Percentiles rank a stretch among this genome's conserved stretches.
Conservation (phyloP, 1,140 invertebrate genomes). For the Drosophila tsacasi region DNA sequence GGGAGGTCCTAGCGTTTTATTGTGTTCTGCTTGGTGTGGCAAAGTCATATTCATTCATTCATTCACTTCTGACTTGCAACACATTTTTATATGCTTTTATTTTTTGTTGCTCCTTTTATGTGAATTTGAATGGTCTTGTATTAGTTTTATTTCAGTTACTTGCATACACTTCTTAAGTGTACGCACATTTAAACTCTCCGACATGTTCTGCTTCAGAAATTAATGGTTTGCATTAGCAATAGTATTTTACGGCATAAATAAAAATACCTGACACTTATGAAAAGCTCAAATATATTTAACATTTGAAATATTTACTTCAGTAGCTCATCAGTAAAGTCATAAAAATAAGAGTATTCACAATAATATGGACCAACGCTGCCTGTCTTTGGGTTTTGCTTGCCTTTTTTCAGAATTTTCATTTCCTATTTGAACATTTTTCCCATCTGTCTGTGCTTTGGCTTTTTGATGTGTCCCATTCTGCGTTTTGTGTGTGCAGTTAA, state of each 20-base stretch:
- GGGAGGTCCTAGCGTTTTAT: conserved; percentile 64
- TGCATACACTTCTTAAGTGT: conserved; percentile 23
- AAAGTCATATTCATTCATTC: conserved; percentile 77
- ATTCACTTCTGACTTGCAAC: conserved; percentile 76
- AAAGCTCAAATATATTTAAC: too few species aligned
- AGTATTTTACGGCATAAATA: background rate
- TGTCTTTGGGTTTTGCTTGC: conserved; percentile 14
- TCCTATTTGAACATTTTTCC: conserved; percentile 80
- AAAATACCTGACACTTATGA: background rate
- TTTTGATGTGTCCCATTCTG: conserved; percentile 77
- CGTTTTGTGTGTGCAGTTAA: conserved; percentile 78
- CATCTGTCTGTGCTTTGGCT: conserved; percentile 63
- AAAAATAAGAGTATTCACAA: conserved; percentile 1
- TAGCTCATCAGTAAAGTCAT: background rate
- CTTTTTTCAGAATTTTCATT: conserved; percentile 65
- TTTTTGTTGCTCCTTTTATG: conserved; percentile 35
- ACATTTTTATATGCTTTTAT: conserved; percentile 72
- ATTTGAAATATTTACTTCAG: background rate
- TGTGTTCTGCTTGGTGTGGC: conserved; percentile 62
- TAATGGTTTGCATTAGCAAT: background rate
- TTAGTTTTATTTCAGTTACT: conserved; percentile 31
- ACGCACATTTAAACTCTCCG: background rate
- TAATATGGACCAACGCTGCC: background rate
- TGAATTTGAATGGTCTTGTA: conserved; percentile 52
- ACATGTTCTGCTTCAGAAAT: background rate